Percentiles rank a stretch among this genome's conserved stretches.
phyloP scores from a whole-genome alignment of 2,888 invertebrate species.

The Pycnomerus fuliginosus region DNA sequence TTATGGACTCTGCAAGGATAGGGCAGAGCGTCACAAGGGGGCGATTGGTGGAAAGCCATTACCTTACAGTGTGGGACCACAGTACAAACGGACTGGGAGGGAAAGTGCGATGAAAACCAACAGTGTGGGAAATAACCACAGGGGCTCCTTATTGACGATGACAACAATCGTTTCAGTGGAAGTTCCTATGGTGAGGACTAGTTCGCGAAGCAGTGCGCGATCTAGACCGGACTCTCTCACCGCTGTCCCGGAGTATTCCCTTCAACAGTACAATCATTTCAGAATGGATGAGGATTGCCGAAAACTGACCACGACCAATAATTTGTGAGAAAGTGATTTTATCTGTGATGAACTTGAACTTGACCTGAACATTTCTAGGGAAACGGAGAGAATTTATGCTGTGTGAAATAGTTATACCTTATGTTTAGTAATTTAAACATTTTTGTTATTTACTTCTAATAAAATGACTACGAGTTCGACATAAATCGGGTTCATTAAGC shows the following conservation, averaged over 20 bases:
- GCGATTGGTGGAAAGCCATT: constrained; percentile 51
- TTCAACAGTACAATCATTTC: constrained; percentile 35
- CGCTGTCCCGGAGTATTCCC: constrained; percentile 41
- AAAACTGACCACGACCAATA: constrained; percentile 38
- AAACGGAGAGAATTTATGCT: too few relatives aligned
- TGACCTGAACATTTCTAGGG: too few relatives aligned
- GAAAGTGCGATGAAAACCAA: constrained; percentile 33
- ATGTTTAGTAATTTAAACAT: too few relatives aligned
- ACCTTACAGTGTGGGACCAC: constrained; percentile 47
- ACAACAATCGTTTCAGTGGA: constrained; percentile 52
- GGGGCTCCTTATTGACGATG: constrained; percentile 47
- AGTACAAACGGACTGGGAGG: constrained; percentile 40
- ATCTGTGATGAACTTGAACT: too few relatives aligned
- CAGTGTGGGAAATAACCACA: constrained; percentile 36
- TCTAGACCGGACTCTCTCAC: constrained; percentile 39
- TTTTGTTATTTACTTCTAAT: too few relatives aligned
- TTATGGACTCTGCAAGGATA: constrained; percentile 52
- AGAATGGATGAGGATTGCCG: constrained; percentile 37
- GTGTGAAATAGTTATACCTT: too few relatives aligned
- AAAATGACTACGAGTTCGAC: too few relatives aligned
- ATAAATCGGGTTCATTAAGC: too few relatives aligned
- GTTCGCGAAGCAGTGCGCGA: constrained; percentile 39
- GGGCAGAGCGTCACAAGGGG: constrained; percentile 53
- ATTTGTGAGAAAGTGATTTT: too few relatives aligned
- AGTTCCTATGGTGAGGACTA: constrained; percentile 42